A percentile compares a stretch with the other conserved stretches of the same genome.
These are phyloP conservation scores for Sarcophilus harrisii DNA, from an alignment of 2,797 vertebrate species.

Conservation along the genomic window DNA sequence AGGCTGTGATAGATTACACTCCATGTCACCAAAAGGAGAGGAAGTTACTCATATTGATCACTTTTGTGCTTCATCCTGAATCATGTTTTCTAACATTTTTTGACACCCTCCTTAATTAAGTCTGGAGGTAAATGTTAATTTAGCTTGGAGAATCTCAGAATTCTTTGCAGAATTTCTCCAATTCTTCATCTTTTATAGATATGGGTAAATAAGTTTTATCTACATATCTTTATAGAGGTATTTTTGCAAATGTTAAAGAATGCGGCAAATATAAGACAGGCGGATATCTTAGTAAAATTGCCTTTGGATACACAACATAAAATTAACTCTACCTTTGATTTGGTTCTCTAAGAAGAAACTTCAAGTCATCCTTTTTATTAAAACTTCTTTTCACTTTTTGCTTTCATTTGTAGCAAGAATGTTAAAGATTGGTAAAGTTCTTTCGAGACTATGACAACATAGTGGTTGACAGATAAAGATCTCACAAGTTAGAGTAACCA, in stretches of 20 bases:
- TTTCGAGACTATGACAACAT: neutral
- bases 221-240: neutral
- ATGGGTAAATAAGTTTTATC: neutral
- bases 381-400: neutral
- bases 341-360: neutral
- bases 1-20: neutral
- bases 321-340: neutral
- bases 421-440: neutral
- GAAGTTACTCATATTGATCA: neutral
- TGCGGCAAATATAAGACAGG: neutral
- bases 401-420: neutral
- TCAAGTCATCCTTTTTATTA: neutral
- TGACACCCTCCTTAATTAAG: too few species aligned
- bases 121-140: neutral
- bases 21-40: neutral
- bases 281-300: neutral
- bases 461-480: neutral
- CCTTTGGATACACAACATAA: neutral
- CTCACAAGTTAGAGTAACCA: neutral
- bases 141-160: neutral
- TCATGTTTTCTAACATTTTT: neutral
- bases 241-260: too few species aligned
- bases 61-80: neutral
- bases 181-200: neutral
- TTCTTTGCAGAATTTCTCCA: neutral